phyloP scores from a whole-genome alignment of 2,888 invertebrate species.

The Poecilobothrus nobilitatus region DNA sequence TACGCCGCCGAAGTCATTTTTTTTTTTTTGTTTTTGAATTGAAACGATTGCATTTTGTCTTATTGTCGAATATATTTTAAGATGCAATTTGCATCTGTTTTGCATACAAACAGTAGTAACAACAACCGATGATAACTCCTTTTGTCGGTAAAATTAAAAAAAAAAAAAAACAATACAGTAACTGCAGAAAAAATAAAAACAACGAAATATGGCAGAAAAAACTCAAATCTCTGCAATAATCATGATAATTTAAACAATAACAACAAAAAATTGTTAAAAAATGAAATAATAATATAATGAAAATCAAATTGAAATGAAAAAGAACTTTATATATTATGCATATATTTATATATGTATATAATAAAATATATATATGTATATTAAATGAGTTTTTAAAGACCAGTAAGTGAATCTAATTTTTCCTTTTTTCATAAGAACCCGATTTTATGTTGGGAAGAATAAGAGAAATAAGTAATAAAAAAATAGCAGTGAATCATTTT shows the following conservation, averaged over 20 bases:
- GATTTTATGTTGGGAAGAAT: not conserved
- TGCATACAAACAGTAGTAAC: slow-evolving; percentile 3
- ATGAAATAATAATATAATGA: not conserved
- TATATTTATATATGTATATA: not conserved
- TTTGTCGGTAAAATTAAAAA: not conserved
- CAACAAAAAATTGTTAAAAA: not conserved
- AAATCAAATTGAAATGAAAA: not conserved
- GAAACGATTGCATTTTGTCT: no score
- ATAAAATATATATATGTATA: no score
- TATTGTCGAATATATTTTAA: not conserved
- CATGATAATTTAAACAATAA: not conserved
- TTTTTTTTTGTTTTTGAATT: no score
- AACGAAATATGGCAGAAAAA: not conserved
- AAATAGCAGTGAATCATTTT: not conserved
- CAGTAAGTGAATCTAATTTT: slow-evolving; percentile 6
- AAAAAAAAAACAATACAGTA: not conserved
- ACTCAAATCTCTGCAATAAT: not conserved
- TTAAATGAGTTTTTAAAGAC: slow-evolving; percentile 1
- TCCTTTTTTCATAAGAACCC: not conserved
- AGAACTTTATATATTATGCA: not conserved
- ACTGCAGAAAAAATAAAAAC: no score
- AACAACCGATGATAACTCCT: not conserved
- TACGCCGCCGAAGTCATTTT: not conserved
- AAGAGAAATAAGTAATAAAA: not conserved
- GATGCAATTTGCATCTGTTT: slow-evolving; percentile 4